Conservation (phyloP, 2,113 vertebrate genomes). For the Hypanus sabinus region DNA sequence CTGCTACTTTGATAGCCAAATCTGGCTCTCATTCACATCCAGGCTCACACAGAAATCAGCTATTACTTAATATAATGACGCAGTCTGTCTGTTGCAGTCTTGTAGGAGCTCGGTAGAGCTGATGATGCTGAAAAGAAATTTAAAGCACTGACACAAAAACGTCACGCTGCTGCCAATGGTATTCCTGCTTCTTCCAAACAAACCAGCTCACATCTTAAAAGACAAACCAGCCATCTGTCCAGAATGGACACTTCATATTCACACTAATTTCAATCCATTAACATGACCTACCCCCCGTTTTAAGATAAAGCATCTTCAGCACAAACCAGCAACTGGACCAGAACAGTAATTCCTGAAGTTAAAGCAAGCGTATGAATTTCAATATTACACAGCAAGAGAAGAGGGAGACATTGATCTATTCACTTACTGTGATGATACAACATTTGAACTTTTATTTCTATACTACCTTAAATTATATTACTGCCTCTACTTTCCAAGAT, state of each 20-base stretch:
- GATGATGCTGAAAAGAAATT: not conserved
- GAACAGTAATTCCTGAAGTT: not conserved
- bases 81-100: constrained; percentile 15
- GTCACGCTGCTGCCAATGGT: not conserved
- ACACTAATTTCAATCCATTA: not conserved
- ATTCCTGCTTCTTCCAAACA: not conserved
- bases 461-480: no score
- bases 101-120: not conserved
- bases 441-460: not conserved
- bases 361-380: not conserved
- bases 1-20: not conserved
- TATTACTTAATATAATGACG: not conserved
- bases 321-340: no score
- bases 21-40: constrained; percentile 14
- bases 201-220: not conserved
- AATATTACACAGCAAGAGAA: not conserved
- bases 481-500: no score
- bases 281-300: no score
- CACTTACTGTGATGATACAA: not conserved
- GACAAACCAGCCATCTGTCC: not conserved
- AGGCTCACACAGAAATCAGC: not conserved
- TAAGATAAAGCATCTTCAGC: no score
- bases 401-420: not conserved
- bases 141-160: not conserved
- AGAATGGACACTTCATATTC: not conserved